phyloP scores from a whole-genome alignment of 2,113 vertebrate species.

The Bos indicus region DNA sequence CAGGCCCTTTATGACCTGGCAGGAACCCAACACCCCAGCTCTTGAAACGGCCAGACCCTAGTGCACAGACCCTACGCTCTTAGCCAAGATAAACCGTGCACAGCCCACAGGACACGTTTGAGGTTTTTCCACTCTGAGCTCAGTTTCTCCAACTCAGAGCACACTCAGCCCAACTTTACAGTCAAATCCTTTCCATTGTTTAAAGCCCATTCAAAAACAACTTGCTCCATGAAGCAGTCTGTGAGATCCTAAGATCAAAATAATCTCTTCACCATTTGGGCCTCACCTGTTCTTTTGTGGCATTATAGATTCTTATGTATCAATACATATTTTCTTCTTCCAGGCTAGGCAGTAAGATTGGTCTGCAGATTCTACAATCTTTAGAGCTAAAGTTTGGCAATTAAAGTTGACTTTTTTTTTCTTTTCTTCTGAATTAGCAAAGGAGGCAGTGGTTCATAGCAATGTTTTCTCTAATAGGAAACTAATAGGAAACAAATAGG shows the following conservation, averaged over 20 bases:
- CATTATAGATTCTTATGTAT: background rate
- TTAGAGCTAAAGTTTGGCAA: background rate
- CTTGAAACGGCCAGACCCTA: background rate
- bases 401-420: background rate
- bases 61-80: accelerated
- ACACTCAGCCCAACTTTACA: background rate
- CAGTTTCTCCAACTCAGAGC: background rate
- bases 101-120: background rate
- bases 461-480: background rate
- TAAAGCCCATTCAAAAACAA: background rate
- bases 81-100: background rate
- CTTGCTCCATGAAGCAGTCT: background rate
- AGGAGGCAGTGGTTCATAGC: background rate
- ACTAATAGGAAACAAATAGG: background rate
- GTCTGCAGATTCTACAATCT: background rate
- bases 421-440: background rate
- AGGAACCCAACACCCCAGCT: background rate
- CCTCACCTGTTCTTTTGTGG: background rate
- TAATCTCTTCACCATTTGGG: background rate
- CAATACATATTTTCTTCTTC: background rate
- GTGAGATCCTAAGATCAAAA: background rate
- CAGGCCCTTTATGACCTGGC: background rate
- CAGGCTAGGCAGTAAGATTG: background rate
- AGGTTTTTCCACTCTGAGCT: background rate
- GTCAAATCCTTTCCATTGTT: background rate